These are phyloP conservation scores for Brachyhypopomus occidentalis DNA, from an alignment of 2,113 vertebrate genomes.

Conservation along the genomic window DNA sequence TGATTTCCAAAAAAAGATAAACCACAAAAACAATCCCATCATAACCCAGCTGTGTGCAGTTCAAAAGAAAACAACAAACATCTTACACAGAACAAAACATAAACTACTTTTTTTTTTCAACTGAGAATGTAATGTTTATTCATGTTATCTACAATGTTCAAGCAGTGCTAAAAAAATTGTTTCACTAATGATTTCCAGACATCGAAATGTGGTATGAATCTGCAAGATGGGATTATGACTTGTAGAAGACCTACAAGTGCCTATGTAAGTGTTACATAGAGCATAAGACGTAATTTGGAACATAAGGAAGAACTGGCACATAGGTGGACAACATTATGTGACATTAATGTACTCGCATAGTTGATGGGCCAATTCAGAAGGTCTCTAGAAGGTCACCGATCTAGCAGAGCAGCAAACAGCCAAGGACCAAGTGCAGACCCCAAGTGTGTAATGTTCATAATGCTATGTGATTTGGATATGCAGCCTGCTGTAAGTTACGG, in stretches of 20 bases:
- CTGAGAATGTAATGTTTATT: neutral
- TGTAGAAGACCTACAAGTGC: neutral
- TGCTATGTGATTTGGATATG: no score
- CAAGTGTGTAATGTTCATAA: no score
- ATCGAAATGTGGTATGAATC: neutral
- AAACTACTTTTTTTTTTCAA: no score
- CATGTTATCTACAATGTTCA: neutral
- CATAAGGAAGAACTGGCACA: neutral
- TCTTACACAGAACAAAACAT: no score
- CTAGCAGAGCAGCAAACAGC: neutral
- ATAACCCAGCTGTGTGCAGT: no score
- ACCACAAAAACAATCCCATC: no score
- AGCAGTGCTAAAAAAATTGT: neutral
- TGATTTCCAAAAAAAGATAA: no score
- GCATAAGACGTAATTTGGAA: neutral
- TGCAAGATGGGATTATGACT: neutral
- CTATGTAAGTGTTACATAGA: neutral
- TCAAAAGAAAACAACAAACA: no score
- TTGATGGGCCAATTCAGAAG: neutral
- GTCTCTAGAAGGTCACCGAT: no score
- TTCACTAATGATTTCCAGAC: neutral
- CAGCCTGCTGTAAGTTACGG: neutral
- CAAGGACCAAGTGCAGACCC: no score
- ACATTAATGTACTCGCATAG: neutral
- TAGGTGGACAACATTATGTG: neutral